phyloP scores from a whole-genome alignment of 2,797 vertebrate genomes.

The Neostethus bicornis region DNA sequence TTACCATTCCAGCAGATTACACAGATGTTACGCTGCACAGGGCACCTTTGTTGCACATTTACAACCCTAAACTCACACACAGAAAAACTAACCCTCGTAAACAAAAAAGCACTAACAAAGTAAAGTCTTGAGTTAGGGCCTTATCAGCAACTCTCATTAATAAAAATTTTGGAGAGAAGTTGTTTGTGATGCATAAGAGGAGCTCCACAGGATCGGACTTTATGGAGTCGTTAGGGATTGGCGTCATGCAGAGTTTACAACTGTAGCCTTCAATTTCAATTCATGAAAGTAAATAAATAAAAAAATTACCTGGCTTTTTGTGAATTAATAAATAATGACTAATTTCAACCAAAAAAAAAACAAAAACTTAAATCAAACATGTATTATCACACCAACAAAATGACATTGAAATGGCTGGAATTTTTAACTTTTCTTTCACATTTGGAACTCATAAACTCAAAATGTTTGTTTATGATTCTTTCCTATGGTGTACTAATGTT shows the following conservation, averaged over 20 bases:
- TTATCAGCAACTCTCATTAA: conserved; percentile 62
- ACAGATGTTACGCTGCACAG: conserved; percentile 7
- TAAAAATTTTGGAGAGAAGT: conserved; percentile 58
- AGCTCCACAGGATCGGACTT: conserved; percentile 32
- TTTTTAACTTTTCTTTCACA: too few relatives aligned
- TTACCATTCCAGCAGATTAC: conserved; percentile 9
- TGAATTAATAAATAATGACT: not conserved
- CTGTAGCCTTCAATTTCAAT: conserved; percentile 9
- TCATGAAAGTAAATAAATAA: not conserved
- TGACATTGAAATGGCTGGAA: too few relatives aligned
- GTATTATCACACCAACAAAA: too few relatives aligned
- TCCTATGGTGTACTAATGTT: conserved; percentile 9
- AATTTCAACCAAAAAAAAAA: too few relatives aligned
- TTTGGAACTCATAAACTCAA: not conserved
- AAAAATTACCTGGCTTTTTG: conserved; percentile 5
- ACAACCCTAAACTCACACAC: conserved; percentile 19
- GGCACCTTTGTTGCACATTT: conserved; percentile 23
- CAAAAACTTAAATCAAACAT: too few relatives aligned
- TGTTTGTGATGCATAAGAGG: conserved; percentile 50
- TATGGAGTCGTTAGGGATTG: conserved; percentile 53
- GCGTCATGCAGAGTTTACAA: conserved; percentile 23
- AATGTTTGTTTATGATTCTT: not conserved
- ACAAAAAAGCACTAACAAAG: conserved; percentile 30
- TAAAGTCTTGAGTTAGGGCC: conserved; percentile 26
- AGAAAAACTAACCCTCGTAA: conserved; percentile 36